Percentiles rank a stretch among this genome's conserved stretches.
Conservation (phyloP, 2,113 vertebrate genomes). For the Triplophysa tibetana region DNA sequence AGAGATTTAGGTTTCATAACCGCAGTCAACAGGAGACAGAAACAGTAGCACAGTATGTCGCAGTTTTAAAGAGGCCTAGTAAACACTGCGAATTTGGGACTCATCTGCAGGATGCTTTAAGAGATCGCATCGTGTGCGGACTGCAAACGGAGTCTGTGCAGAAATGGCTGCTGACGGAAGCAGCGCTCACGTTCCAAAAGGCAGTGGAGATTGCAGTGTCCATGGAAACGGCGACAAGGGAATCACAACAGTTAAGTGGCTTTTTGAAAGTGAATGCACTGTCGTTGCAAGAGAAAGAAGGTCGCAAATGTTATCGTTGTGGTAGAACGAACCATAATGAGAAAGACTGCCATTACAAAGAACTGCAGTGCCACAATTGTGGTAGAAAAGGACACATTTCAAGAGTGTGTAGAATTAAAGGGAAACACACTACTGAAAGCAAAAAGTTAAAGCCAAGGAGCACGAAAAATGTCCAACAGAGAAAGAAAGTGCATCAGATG, state of each 20-base stretch:
- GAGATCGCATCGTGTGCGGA: conserved; percentile 64
- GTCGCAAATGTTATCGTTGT: background rate
- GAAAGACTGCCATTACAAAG: conserved; percentile 7
- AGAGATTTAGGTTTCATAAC: conserved; percentile 50
- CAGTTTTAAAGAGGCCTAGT: conserved; percentile 52
- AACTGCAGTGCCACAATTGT: conserved; percentile 2
- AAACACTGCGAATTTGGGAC: conserved; percentile 60
- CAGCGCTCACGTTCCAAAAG: conserved; percentile 54
- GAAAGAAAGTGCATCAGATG: background rate
- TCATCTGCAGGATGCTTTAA: conserved; percentile 60
- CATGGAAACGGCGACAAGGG: conserved; percentile 1
- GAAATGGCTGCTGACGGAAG: conserved; percentile 56
- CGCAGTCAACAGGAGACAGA: conserved; percentile 55
- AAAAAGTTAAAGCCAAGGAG: background rate
- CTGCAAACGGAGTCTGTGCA: conserved; percentile 59
- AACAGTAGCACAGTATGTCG: conserved; percentile 60
- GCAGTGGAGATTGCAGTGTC: conserved; percentile 17
- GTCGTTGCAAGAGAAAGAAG: background rate
- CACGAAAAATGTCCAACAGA: background rate
- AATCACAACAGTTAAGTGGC: conserved; percentile 46
- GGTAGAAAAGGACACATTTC: conserved; percentile 12
- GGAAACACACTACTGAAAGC: background rate
- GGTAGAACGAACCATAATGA: background rate
- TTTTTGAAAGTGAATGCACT: conserved; percentile 22
- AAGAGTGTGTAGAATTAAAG: background rate